Base-by-base conservation (phyloP, 2,888 invertebrate species). In the Nineta flava region DNA sequence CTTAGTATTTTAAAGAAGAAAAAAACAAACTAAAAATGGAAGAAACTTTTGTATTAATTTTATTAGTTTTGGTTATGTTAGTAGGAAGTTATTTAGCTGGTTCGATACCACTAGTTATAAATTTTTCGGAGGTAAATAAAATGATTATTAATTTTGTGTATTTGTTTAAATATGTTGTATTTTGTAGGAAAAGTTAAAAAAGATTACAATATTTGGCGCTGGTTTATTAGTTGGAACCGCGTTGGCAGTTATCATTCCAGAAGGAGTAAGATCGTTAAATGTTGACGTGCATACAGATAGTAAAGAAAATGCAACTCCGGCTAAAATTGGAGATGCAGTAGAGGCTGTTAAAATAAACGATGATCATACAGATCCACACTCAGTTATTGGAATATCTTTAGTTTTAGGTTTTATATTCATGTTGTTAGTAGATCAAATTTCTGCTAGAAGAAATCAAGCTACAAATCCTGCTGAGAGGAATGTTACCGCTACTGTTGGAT, bases 181-280 rank as follows among this genome's bases (percentile, higher is more conserved):
- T 52, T 69, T 74, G 54, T 65, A 97, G 95, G 90, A 91, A 52
- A 95, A 93, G 66, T 72, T 99, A 32, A 88, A 94, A 62, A 76
- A 91, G 60, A 84, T 96, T 34, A 94, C 96, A 26, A 87, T 96
- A 12, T 80, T 99, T 55, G 99, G 99, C 48, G 97, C 99, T 7
- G 99, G 99, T 1, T 75, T 99, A 7, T 74, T 99, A 1, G 95
- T 99, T 1, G 99, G 99, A 2, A 97, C 99, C 26, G 96, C 99
- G 0, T 67, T 99, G 32, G 88, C 94, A 5, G 97, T 99, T 1
- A 99, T 99, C 50, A 96, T 99, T 57, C 99, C 99, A 0, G 99
- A 99, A 70, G 99, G 99, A 6, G 88, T 99, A n/a, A 76, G 93
- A 52, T 81, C 90, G 0, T 63, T 92, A 47, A 81, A 48, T 26